Evolutionary conservation across 2,797 vertebrate genomes (phyloP), one percentile per base, ranked within the genome.

Genomic region (Xiphorhynchus erythropygius): DNA sequence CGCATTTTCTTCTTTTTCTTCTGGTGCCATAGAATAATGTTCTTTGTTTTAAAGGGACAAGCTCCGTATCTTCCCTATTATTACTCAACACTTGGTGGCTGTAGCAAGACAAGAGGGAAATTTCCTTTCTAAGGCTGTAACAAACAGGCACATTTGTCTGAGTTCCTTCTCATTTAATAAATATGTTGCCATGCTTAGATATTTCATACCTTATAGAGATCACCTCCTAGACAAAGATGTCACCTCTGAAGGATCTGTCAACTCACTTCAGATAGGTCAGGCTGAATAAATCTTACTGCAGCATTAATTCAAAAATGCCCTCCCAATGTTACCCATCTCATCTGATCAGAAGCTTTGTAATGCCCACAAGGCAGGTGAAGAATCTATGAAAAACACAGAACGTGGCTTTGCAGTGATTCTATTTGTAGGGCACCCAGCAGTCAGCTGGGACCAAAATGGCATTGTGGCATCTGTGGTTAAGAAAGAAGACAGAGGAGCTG

Each of bases 81-180:
- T 32, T 47, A 49, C 18, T 77, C 24, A 42, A 28, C 12, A 5
- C 6, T 37, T 1, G 0, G 17, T 59, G 15, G 18, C 14, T 80
- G 10, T 30, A 41, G 32, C 25, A 87, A 67, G 52, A 63, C 18
- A 55, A 1, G 1, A 18, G 56, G 28, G 7, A 84, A 67, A 65
- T 55, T 53, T 73, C 23, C 13, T 37, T 56, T 56, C 63, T 41
- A 52, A 79, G 79, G 13, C 17, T 3, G 0, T 32, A n/a, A 67
- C 3, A 53, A 78, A n/a, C 9, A 23, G 9, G 4, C 17, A 24
- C 0, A 1, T 50, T 67, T 37, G 33, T 6, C 8, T 30, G 62
- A 67, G 14, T 9, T 59, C 8, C 22, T 76, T 55, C 37, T 77
- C 30, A 52, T 11, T 64, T n/a, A 64, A 59, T 32, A 80, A 74